Evolutionary conservation across 2,113 vertebrate genomes (phyloP).

Genomic region (Puntigrus tetrazona): DNA sequence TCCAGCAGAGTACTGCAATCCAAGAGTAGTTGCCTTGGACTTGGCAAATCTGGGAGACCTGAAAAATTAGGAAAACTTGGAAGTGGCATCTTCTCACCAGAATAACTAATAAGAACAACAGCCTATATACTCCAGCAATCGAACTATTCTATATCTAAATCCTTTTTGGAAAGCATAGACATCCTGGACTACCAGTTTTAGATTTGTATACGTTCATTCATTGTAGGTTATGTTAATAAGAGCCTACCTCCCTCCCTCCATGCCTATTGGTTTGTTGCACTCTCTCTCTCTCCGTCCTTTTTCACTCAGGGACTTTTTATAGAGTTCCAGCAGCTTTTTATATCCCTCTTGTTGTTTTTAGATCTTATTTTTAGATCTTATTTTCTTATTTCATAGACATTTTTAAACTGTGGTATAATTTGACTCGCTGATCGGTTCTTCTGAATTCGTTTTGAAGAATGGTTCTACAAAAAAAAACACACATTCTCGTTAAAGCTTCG

Average conservation of each 20-base stretch:
- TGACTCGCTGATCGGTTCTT: background rate
- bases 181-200: background rate
- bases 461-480: background rate
- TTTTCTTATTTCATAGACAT: background rate
- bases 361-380: background rate
- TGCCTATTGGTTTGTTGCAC: background rate
- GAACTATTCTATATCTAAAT: background rate
- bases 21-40: slow-evolving; percentile 37
- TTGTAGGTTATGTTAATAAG: background rate
- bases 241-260: background rate
- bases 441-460: background rate
- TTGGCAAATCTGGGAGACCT: slow-evolving; percentile 24
- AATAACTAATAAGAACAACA: background rate
- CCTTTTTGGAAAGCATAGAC: background rate
- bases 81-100: slow-evolving; percentile 28
- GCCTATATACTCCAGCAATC: background rate
- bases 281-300: background rate
- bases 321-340: background rate
- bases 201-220: slow-evolving; percentile 28
- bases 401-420: no score
- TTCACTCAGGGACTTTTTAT: background rate
- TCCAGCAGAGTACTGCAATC: slow-evolving; percentile 47
- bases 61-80: slow-evolving; percentile 35
- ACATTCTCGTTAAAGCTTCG: no score
- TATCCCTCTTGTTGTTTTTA: background rate